Conservation (phyloP, 2,888 invertebrate genomes). For the Amitus sp. region DNA sequence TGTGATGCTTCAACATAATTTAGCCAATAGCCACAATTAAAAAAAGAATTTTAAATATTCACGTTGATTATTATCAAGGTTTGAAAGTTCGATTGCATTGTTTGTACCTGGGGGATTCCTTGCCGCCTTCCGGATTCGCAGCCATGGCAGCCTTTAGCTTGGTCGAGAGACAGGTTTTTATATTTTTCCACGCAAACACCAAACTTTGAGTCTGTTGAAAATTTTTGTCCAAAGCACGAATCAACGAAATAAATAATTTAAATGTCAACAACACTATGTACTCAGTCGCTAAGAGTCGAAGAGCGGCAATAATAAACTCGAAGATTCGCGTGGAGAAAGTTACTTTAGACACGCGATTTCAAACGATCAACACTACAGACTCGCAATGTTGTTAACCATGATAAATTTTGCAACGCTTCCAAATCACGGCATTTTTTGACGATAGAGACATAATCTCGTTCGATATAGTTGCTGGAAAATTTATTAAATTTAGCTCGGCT, state of each 20-base stretch:
- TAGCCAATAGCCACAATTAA: no score
- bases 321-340: not conserved
- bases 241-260: not conserved
- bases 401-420: constrained; percentile 3
- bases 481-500: not conserved
- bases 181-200: constrained; percentile 15
- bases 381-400: constrained; percentile 6
- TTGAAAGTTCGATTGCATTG: no score
- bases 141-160: constrained; percentile 48
- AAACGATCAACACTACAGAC: constrained; percentile 7
- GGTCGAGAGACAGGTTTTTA: constrained; percentile 5
- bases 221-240: no score
- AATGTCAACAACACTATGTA: not conserved
- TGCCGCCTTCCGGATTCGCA: constrained; percentile 59
- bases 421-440: not conserved
- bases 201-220: no score
- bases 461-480: not conserved
- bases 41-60: no score
- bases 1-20: no score
- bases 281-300: not conserved
- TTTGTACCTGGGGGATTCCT: constrained; percentile 60
- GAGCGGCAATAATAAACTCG: constrained; percentile 1
- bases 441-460: constrained; percentile 1
- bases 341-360: constrained; percentile 5
- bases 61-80: no score